Evolutionary conservation across 2,797 vertebrate species (phyloP), one percentile per base, ranked within the genome.

Genomic region (Xiphophorus birchmanni): DNA sequence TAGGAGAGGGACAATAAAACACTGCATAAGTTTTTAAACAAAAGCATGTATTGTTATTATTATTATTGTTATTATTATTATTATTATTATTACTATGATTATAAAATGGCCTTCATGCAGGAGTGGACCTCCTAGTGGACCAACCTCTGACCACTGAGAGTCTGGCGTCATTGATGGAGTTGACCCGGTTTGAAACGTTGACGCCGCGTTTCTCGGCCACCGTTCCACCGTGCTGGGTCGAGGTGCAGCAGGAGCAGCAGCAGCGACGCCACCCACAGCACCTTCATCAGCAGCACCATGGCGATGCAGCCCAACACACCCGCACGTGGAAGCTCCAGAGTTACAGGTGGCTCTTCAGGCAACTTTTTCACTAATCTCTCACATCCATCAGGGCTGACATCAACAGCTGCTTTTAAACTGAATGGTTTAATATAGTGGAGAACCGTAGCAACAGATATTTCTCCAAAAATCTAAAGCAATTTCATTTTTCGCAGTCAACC

Each of bases 221-320:
- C 0, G 98, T 99, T 84, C 99, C 99, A 7, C 99, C 98, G 0
- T 99, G 98, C 83, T 99, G 99, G 99, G 98, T 97, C 74, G 99
- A 99, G 92, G 98, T 99, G 1, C 99, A 99, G 85, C 99, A 99
- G 90, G 99, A 99, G 89, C 99, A 99, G 91, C 99, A 99, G 91
- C 99, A 99, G 82, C 95, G 99, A 40, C 94, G 99, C 2, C 99
- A 99, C 85, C 99, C 99, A 0, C 99, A 99, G 83, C 99, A 99
- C 81, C 92, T 99, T 74, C 99, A 99, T 91, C 98, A 99, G 93
- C 99, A 99, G 78, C 99, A 99, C 90, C 99, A 99, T 0, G 99
- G 99, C 8, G 99, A 99, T 56, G 99, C 99, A 58, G 98, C 99
- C 23, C 99, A 99, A 84, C 99, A 99, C 83, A 99, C 99, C 0